A percentile compares a stretch with the other conserved stretches of the same genome.
These are phyloP conservation scores for Seriola quinqueradiata DNA, from an alignment of 2,113 vertebrate genomes.

Conservation along the genomic window DNA sequence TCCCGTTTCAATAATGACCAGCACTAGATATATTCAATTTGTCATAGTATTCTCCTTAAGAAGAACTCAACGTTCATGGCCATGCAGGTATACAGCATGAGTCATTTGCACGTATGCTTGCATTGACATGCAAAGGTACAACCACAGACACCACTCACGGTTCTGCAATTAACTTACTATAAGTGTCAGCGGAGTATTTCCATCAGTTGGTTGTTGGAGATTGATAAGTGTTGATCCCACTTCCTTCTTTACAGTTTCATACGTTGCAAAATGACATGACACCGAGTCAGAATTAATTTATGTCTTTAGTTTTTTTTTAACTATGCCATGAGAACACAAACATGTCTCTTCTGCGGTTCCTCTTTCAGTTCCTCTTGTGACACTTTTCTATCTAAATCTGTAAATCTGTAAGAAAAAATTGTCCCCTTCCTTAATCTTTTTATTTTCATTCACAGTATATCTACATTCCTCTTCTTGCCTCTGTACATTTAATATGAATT, in stretches of 20 bases:
- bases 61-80: not conserved
- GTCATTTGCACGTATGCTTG: not conserved
- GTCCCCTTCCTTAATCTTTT: not conserved
- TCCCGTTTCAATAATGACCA: too few relatives aligned
- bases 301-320: not conserved
- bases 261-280: not conserved
- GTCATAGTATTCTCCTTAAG: not conserved
- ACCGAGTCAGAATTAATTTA: not conserved
- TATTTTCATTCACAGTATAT: not conserved
- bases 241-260: slow-evolving; percentile 42
- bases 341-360: not conserved
- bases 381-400: not conserved
- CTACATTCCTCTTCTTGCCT: not conserved
- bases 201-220: not conserved
- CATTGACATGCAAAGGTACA: not conserved
- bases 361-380: slow-evolving; percentile 53
- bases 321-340: not conserved
- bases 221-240: slow-evolving; percentile 9
- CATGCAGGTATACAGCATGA: not conserved
- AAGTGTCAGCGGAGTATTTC: not conserved
- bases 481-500: not conserved
- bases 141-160: not conserved
- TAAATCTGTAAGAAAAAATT: not conserved
- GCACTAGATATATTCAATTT: not conserved
- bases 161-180: slow-evolving; percentile 17